Conservation (phyloP, 2,113 vertebrate genomes). For the Pavo muticus region DNA sequence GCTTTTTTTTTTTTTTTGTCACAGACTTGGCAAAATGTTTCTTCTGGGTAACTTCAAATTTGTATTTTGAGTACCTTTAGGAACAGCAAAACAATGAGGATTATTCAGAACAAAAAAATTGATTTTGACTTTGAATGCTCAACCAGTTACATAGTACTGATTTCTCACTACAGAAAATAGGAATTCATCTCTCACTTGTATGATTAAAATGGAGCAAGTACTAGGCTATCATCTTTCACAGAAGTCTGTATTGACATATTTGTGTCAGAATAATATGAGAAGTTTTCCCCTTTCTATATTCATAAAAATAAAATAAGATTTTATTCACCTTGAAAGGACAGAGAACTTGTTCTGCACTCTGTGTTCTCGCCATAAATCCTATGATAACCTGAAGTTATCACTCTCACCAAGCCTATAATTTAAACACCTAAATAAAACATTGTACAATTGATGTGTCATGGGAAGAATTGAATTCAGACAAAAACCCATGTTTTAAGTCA, state of each 20-base stretch:
- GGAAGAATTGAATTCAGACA: conserved; percentile 15
- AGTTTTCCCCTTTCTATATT: conserved; percentile 1
- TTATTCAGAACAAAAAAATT: background rate
- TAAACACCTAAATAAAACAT: conserved; percentile 17
- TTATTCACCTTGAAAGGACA: conserved; percentile 19
- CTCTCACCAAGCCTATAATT: background rate
- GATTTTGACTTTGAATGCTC: background rate
- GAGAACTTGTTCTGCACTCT: background rate
- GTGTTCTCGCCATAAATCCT: background rate
- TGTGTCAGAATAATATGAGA: background rate
- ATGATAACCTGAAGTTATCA: background rate
- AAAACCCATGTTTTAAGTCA: background rate
- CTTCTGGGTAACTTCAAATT: background rate
- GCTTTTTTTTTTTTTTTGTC: background rate
- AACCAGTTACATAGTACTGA: background rate
- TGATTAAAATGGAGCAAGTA: background rate
- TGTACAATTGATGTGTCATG: background rate
- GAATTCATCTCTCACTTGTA: background rate
- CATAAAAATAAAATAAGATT: background rate
- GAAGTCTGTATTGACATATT: background rate
- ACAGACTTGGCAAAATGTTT: background rate
- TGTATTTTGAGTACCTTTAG: background rate
- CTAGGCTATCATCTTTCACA: background rate
- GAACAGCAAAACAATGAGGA: background rate
- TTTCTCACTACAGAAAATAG: background rate